Base-by-base conservation (phyloP, 2,888 invertebrate species). In the Thelaira solivaga region DNA sequence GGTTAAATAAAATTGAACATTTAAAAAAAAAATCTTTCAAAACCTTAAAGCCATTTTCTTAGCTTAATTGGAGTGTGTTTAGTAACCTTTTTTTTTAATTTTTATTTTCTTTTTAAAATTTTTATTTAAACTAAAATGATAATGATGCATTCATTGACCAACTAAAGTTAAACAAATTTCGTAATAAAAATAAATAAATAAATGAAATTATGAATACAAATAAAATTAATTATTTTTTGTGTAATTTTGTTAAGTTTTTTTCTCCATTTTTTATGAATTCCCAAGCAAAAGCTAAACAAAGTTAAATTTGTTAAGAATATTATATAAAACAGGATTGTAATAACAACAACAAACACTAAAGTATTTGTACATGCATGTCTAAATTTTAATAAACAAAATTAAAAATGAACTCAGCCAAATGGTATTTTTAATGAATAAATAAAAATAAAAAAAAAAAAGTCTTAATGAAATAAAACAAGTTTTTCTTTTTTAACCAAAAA, bases 341-440 rank as follows among this genome's bases (percentile, higher is more conserved):
- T n/a, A n/a, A 20, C 47, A 59, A 43, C 43, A 59, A 47, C 16
- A 62, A 20, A 34, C 0, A n/a, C n/a, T n/a, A n/a, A n/a, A n/a
- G n/a, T n/a, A n/a, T n/a, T n/a, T n/a, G n/a, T n/a, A n/a, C n/a
- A n/a, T n/a, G n/a, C n/a, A n/a, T n/a, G n/a, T 47, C 29, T 16
- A 6, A 57, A 31, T 29, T 49, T 69, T 71, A 51, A 34, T 20
- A 22, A 45, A 6, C 36, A 26, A 43, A 72, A 61, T 49, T 68
- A 69, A 74, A 74, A 39, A 74, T 78, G 78, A 78, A 55, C 36
- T 78, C 74, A 78, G 11, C 6, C 47, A 36, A 74, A 71, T 71
- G 69, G 74, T 47, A 78, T 78, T 51, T 75, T 53, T 6, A 1
- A 1, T 39, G n/a, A 67, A 51, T 29, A 8, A 51, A 49, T 31